Evolutionary conservation across 2,797 vertebrate species (phyloP).

Genomic region (Discoglossus pictus): DNA sequence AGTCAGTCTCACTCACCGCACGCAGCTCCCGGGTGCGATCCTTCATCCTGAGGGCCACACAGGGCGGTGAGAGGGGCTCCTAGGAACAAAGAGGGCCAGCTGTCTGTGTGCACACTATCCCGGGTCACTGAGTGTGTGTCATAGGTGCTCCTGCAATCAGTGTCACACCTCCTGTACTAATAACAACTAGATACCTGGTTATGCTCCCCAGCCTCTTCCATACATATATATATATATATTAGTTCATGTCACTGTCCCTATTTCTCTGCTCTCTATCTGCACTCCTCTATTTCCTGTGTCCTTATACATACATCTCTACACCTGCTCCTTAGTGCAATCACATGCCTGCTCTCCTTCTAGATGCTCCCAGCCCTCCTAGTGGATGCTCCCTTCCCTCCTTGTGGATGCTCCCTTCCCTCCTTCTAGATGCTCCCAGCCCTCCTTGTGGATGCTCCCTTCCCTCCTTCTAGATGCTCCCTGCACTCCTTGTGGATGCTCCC

Average conservation of each 20-base stretch:
- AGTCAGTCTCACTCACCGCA: conserved; percentile 62
- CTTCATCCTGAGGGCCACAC: conserved; percentile 63
- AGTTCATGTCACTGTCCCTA: too few relatives aligned
- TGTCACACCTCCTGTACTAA: too few relatives aligned
- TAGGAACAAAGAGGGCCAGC: not conserved
- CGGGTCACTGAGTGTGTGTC: not conserved
- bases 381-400: not conserved
- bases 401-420: too few relatives aligned
- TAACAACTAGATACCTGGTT: too few relatives aligned
- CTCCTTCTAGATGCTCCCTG: too few relatives aligned
- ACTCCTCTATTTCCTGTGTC: too few relatives aligned
- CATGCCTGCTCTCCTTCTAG: conserved; percentile 13
- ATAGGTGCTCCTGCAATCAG: not conserved
- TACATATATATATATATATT: too few relatives aligned
- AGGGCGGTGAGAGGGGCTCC: not conserved
- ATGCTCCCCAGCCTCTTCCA: too few relatives aligned
- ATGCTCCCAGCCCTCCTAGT: too few relatives aligned
- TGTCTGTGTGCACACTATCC: not conserved
- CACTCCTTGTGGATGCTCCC: not conserved
- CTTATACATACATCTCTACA: not conserved
- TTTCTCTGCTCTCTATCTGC: not conserved
- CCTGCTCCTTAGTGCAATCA: conserved; percentile 28
- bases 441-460: not conserved
- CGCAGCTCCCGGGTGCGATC: conserved; percentile 72
- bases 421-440: too few relatives aligned